Evolutionary conservation across 2,888 invertebrate genomes (phyloP).

Genomic region (Junonia oenone): DNA sequence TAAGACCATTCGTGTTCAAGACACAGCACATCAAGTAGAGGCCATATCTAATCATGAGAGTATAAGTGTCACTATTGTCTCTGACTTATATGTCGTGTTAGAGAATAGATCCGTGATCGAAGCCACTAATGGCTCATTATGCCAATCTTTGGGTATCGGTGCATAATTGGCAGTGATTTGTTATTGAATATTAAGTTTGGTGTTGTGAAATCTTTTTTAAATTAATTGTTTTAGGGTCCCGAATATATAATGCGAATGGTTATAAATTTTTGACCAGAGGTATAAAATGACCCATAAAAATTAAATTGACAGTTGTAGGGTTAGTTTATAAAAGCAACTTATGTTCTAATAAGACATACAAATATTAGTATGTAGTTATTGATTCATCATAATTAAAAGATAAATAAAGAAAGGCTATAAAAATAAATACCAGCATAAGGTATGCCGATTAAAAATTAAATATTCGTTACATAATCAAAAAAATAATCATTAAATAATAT

Average conservation of each 20-base stretch:
- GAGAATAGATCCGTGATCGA: slow-evolving; percentile 54
- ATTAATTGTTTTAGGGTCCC: neutral
- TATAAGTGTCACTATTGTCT: slow-evolving; percentile 49
- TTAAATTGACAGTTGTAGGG: too few species aligned
- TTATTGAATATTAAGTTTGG: slow-evolving; percentile 44
- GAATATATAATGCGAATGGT: neutral
- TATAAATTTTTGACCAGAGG: too few species aligned
- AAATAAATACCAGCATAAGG: too few species aligned
- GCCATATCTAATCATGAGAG: slow-evolving; percentile 63
- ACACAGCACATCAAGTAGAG: slow-evolving; percentile 51
- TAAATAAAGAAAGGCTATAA: too few species aligned
- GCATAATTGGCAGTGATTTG: slow-evolving; percentile 42
- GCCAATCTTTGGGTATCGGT: slow-evolving; percentile 49
- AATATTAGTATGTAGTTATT: too few species aligned
- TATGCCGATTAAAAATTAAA: too few species aligned
- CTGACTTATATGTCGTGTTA: slow-evolving; percentile 44
- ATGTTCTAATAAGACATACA: too few species aligned
- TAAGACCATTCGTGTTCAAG: slow-evolving; percentile 65
- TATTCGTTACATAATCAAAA: too few species aligned
- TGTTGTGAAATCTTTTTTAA: slow-evolving; percentile 13
- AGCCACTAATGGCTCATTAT: slow-evolving; percentile 48
- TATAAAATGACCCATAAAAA: too few species aligned
- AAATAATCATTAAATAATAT: slow-evolving; percentile 12
- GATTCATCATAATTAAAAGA: too few species aligned
- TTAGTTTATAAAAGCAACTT: too few species aligned